A percentile compares a stretch with the other conserved stretches of the same genome.
phyloP scores from a whole-genome alignment of 1,140 invertebrate species.

The Hypsibius dujardini region DNA sequence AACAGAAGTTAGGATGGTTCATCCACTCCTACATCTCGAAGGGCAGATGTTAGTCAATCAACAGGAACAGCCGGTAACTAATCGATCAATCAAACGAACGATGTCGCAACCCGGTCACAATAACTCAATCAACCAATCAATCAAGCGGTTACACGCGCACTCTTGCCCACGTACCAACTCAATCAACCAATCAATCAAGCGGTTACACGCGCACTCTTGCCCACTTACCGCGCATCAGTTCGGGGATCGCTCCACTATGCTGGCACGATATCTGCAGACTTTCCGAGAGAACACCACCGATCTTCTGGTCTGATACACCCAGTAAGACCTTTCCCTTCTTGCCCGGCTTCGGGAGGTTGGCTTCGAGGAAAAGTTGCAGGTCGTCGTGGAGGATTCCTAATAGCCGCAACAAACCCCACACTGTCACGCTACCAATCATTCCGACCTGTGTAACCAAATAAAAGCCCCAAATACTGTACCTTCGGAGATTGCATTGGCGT shows the following conservation, averaged over 20 bases:
- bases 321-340: constrained; percentile 60
- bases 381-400: constrained; percentile 63
- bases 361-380: constrained; percentile 68
- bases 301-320: constrained; percentile 72
- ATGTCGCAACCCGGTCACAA: too few relatives aligned
- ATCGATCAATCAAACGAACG: too few relatives aligned
- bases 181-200: too few relatives aligned
- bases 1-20: too few relatives aligned
- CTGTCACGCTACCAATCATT: constrained; percentile 18
- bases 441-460: too few relatives aligned
- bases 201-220: too few relatives aligned
- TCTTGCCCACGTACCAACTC: too few relatives aligned
- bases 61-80: too few relatives aligned
- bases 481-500: constrained; percentile 88
- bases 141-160: too few relatives aligned
- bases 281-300: constrained; percentile 73
- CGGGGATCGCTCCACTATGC: constrained; percentile 68
- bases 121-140: too few relatives aligned
- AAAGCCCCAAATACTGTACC: constrained; percentile 36
- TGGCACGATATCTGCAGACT: constrained; percentile 55
- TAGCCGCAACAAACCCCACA: constrained; percentile 18
- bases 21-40: too few relatives aligned
- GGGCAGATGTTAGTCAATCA: too few relatives aligned
- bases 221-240: constrained; percentile 59
- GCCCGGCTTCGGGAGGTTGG: constrained; percentile 54